Conservation (phyloP, 2,888 invertebrate species). For the Endomychus coccineus region DNA sequence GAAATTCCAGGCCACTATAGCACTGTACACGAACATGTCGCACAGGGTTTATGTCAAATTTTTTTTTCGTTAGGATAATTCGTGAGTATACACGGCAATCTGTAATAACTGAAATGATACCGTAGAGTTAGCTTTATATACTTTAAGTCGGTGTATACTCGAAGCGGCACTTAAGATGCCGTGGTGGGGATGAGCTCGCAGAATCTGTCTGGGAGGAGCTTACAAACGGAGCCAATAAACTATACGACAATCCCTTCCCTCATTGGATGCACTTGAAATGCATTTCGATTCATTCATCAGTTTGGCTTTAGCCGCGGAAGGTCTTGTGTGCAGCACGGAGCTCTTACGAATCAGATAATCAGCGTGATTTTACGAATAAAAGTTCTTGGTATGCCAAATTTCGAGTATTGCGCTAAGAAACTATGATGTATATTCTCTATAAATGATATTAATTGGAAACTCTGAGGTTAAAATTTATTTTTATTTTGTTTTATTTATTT, state of each 20-base stretch:
- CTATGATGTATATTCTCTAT: too few relatives aligned
- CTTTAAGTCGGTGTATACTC: constrained; percentile 31
- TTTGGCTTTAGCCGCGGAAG: too few relatives aligned
- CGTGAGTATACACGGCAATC: constrained; percentile 17
- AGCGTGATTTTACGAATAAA: too few relatives aligned
- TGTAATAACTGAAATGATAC: constrained; percentile 11
- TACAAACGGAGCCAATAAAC: constrained; percentile 25
- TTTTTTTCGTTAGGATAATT: constrained; percentile 10
- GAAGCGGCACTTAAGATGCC: constrained; percentile 29
- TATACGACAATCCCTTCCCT: constrained; percentile 20
- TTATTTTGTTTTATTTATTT: too few relatives aligned
- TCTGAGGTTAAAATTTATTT: too few relatives aligned
- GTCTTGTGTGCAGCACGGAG: too few relatives aligned
- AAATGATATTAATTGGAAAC: too few relatives aligned
- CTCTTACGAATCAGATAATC: too few relatives aligned
- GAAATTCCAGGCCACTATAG: constrained; percentile 43
- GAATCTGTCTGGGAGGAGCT: constrained; percentile 29
- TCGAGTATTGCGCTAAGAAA: too few relatives aligned
- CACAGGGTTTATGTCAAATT: not conserved
- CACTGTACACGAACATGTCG: constrained; percentile 50
- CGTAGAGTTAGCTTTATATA: constrained; percentile 20
- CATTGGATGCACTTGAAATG: constrained; percentile 23
- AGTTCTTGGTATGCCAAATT: too few relatives aligned
- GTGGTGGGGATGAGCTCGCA: constrained; percentile 24
- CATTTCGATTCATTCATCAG: constrained; percentile 26